Percentiles rank a stretch among this genome's conserved stretches.
Evolutionary conservation across 2,888 invertebrate genomes (phyloP).

Genomic region (Odontothrips loti): DNA sequence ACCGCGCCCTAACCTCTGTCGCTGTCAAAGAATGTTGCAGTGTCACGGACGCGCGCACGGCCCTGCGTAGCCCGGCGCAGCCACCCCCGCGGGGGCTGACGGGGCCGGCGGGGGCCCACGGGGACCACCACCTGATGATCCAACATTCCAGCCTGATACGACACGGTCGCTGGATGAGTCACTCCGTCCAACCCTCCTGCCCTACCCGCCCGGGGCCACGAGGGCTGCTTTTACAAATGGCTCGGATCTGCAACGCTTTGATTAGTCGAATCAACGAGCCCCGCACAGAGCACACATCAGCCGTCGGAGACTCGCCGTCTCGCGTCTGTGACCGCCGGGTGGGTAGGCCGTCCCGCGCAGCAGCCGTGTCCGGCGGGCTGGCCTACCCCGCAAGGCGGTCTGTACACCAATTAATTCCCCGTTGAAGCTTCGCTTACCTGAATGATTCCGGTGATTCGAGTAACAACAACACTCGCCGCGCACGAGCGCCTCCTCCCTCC

Average conservation of each 20-base stretch:
- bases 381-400: background rate
- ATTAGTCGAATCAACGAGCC: background rate
- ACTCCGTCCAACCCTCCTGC: background rate
- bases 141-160: constrained; percentile 22
- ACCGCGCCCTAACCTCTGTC: too few relatives aligned
- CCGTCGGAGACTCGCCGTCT: background rate
- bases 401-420: background rate
- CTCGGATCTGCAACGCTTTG: background rate
- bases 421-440: too few relatives aligned
- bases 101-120: too few relatives aligned
- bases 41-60: too few relatives aligned
- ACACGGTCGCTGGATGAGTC: background rate
- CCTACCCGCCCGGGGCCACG: background rate
- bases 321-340: background rate
- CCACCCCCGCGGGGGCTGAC: too few relatives aligned
- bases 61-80: too few relatives aligned
- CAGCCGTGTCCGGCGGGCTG: background rate
- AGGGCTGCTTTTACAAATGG: background rate
- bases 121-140: constrained; percentile 6
- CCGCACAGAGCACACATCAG: background rate
- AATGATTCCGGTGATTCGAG: too few relatives aligned
- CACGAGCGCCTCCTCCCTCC: background rate
- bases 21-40: too few relatives aligned
- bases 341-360: background rate
- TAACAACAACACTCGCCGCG: too few relatives aligned